These are phyloP conservation scores for Heterotilapia buettikoferi DNA, from an alignment of 2,113 vertebrate genomes.

Conservation along the genomic window DNA sequence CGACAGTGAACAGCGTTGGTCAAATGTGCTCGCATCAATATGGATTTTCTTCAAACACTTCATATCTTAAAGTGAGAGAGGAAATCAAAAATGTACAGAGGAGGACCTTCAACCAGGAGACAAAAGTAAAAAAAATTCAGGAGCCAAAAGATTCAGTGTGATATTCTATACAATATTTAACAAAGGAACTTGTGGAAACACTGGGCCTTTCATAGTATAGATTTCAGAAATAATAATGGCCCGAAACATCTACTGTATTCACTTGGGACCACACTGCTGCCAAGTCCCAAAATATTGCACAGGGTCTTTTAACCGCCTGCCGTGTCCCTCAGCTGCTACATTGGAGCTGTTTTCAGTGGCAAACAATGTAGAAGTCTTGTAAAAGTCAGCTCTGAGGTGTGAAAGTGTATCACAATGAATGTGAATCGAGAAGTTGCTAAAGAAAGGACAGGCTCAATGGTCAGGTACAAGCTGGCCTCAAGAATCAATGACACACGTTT, in stretches of 20 bases:
- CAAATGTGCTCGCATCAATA: not conserved
- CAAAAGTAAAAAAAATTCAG: not conserved
- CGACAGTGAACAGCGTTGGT: not conserved
- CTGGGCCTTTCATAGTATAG: not conserved
- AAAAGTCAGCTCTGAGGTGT: not conserved
- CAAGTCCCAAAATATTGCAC: not conserved
- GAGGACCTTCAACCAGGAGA: not conserved
- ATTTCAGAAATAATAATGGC: slow-evolving; percentile 7
- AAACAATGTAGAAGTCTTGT: not conserved
- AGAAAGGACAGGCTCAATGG: slow-evolving; percentile 6
- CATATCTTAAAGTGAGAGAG: not conserved
- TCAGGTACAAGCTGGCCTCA: not conserved
- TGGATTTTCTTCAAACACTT: not conserved
- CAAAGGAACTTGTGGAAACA: not conserved
- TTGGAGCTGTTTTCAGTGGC: not conserved
- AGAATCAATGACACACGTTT: slow-evolving; percentile 3
- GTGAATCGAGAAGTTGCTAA: not conserved
- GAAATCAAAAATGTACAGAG: not conserved
- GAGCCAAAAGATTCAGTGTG: not conserved
- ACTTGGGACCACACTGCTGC: not conserved
- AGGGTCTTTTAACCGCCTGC: not conserved
- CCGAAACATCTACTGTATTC: not conserved
- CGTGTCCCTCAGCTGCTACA: not conserved
- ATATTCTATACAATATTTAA: not conserved
- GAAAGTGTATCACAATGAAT: not conserved